Base-by-base conservation (phyloP, 1,140 invertebrate species). In the Pollicipes pollicipes region DNA sequence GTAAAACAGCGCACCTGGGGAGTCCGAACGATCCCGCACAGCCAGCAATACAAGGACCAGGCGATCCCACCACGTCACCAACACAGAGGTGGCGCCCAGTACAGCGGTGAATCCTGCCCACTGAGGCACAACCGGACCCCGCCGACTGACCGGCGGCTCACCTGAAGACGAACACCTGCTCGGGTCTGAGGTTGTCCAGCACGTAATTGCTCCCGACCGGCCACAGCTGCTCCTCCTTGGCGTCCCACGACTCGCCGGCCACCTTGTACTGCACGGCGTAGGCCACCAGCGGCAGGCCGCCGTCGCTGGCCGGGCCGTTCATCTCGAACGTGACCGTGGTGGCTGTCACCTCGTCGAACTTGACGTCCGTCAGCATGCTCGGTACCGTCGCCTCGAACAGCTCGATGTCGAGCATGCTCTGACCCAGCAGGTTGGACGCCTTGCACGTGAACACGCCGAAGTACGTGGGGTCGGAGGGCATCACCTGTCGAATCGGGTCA, bases 271-370 rank as follows among this genome's bases (percentile, higher is more conserved):
- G 86, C 0, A 88, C 87, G 4, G 83, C 84, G 74, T 87, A 88
- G 0, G 86, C 84, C 70, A 82, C 80, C 8, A 93, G 83, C 13
- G 89, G 89, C 31, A 91, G 80, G 29, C 91, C 91, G 66, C 86
- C 83, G 73, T 88, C 84, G 73, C 86, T 84, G 29, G 82, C 78
- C 2, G 92, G 91, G 0, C 85, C 86, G 3, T 85, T 79, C 35
- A 96, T 86, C 58, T 83, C 83, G 76, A 93, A 93, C 69, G 84
- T 85, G 63, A 93, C 87, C 6, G 89, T 90, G 0, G 91, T 95
- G 0, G 92, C 91, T 3, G 80, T 79, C 29, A 68, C 74, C 17
- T 35, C 35, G 17, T 35, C 6, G 35, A 35, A 35, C 17, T 17
- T 6, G 6, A 35, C 35, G 35, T 35, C 35, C 6, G 35, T 35